Percentiles rank a stretch among this genome's conserved stretches.
Evolutionary conservation across 92 coral and sea anemone genomes (phyloP).

Genomic region (Pocillopora meandrina): DNA sequence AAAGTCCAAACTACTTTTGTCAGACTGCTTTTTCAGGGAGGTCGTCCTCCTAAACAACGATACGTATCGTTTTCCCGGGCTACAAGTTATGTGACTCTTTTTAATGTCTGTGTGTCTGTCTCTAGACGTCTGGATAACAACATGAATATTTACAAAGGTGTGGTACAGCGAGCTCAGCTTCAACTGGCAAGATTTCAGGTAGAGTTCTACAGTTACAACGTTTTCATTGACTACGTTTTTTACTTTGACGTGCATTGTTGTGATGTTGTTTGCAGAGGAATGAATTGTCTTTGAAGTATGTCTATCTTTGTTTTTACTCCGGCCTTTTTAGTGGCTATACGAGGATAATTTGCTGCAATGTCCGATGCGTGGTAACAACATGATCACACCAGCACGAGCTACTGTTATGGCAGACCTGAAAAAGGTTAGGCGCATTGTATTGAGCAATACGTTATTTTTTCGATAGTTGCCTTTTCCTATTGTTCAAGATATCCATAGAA

Average conservation of each 20-base stretch:
- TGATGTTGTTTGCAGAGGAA: background rate
- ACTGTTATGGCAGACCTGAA: slow-evolving; percentile 92
- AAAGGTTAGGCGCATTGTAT: slow-evolving; percentile 60
- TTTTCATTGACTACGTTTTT: background rate
- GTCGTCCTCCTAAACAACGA: too few relatives aligned
- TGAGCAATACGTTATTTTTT: background rate
- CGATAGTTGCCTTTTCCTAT: too few relatives aligned
- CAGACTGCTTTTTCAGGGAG: too few relatives aligned
- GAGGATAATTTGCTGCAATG: slow-evolving; percentile 86
- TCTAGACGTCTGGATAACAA: slow-evolving; percentile 94
- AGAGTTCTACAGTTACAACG: background rate
- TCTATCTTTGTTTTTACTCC: background rate
- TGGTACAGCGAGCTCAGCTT: slow-evolving; percentile 95
- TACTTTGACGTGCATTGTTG: background rate
- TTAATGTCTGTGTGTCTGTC: background rate
- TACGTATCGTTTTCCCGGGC: too few relatives aligned
- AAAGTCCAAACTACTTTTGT: too few relatives aligned
- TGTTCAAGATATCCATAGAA: too few relatives aligned
- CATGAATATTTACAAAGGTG: slow-evolving; percentile 87
- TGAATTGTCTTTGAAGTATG: background rate
- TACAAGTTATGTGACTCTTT: background rate
- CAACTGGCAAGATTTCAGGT: slow-evolving; percentile 97
- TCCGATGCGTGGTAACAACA: slow-evolving; percentile 90
- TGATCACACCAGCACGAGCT: slow-evolving; percentile 96
- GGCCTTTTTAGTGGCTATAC: slow-evolving; percentile 78